These are phyloP conservation scores for Amia ocellicauda DNA, from an alignment of 2,113 vertebrate species.

Conservation along the genomic window DNA sequence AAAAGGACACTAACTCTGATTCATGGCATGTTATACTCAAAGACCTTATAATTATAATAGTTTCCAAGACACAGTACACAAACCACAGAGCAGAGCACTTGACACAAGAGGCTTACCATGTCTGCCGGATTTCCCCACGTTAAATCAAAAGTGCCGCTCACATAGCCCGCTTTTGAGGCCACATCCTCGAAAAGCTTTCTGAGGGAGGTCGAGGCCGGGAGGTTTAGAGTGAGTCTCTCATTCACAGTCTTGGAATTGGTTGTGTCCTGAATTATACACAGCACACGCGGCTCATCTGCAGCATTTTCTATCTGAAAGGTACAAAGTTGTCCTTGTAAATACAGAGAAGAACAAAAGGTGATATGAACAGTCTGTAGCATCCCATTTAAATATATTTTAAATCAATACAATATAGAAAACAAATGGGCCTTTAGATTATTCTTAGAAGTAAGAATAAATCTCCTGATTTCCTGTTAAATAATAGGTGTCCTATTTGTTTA, in stretches of 20 bases:
- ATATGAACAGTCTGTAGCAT: too few relatives aligned
- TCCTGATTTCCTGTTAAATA: too few relatives aligned
- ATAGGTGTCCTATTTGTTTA: too few relatives aligned
- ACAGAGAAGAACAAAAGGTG: too few relatives aligned
- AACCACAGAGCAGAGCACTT: neutral
- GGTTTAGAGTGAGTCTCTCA: conserved; percentile 87
- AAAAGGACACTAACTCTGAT: too few relatives aligned
- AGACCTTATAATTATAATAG: too few relatives aligned
- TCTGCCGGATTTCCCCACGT: conserved; percentile 71
- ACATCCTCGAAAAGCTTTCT: conserved; percentile 84
- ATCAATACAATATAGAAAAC: too few relatives aligned
- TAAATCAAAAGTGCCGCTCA: conserved; percentile 85
- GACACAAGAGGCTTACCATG: conserved; percentile 59
- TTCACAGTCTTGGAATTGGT: conserved; percentile 87
- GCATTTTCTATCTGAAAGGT: conserved; percentile 88
- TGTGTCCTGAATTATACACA: conserved; percentile 96
- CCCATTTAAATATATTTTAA: too few relatives aligned
- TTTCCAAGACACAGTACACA: too few relatives aligned
- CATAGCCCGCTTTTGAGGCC: conserved; percentile 88
- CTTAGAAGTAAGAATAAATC: too few relatives aligned
- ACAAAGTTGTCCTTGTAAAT: neutral
- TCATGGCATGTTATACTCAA: too few relatives aligned
- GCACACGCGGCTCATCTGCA: conserved; percentile 91
- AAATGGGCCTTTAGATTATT: too few relatives aligned
- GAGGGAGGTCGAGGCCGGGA: conserved; percentile 89